Base-by-base conservation (phyloP, 2,888 invertebrate species). In the Monopis laevigella region DNA sequence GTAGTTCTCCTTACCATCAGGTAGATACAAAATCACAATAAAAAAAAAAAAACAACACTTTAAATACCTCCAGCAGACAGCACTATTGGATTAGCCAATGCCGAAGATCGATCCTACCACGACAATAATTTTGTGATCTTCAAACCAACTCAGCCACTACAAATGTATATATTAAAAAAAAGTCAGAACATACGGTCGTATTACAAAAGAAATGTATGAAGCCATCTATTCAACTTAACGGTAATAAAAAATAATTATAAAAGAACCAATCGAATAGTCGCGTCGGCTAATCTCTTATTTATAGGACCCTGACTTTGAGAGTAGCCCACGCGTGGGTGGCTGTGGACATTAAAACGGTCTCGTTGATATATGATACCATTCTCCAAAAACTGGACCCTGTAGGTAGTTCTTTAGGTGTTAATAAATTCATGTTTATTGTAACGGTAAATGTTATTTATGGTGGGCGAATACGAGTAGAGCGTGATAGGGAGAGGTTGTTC, bases 241-340 rank as follows among this genome's bases (percentile, higher is more conserved):
- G 55, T 50, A 61, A 66, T 71, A 68, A 64, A 69, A 65, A 65
- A 64, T 65, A 68, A 70, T 72, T 68, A 68, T 54, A 48, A 47
- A 45, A 41, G 44, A 52, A 49, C 46, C 46, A 48, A 47, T 48
- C 48, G 50, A 52, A 51, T 49, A 51, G 51, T 46, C 45, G 48
- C 48, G 53, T 62, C 63, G 51, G 58, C 58, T 69, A 64, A 72
- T 65, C 65, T 54, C 54, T 67, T 62, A 71, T 72, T 72, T 72
- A 73, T 71, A 56, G 45, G 47, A 17, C 32, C 17, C 8, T 32
- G 2, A 2, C 16, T 17, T 13, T 17, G 32, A 14, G 14, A 17
- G 3, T 8, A 32, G 32, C n/a, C 6, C 32, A 32, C 16, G 32
- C 17, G 32, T 32, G 32, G 32, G 32, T 17, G 32, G 32, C 17